Evolutionary conservation across 2,888 invertebrate species (phyloP).

Genomic region (Drosophila meridionalis): DNA sequence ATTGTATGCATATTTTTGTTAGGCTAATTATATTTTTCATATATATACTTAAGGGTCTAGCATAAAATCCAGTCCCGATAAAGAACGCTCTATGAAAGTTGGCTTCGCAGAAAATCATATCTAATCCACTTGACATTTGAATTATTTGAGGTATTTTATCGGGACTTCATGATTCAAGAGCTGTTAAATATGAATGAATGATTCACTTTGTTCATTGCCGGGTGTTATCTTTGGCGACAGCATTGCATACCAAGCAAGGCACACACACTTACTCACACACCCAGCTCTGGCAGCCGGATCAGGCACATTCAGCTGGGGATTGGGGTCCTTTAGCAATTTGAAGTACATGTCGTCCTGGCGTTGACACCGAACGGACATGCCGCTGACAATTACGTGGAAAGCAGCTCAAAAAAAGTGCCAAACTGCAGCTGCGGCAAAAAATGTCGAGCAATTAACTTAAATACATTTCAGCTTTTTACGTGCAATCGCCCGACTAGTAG

Average conservation of each 20-base stretch:
- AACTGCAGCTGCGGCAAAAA: conserved; percentile 54
- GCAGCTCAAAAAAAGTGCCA: conserved; percentile 55
- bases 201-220: conserved; percentile 19
- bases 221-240: conserved; percentile 52
- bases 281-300: conserved; percentile 23
- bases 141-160: conserved; percentile 1
- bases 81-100: too few species aligned
- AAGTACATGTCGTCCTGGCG: conserved; percentile 58
- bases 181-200: conserved; percentile 23
- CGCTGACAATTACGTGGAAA: conserved; percentile 71
- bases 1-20: too few species aligned
- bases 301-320: conserved; percentile 37
- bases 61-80: too few species aligned
- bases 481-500: conserved; percentile 60
- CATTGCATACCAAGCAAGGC: conserved; percentile 46
- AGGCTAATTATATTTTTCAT: too few species aligned
- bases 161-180: conserved; percentile 10
- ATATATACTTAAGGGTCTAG: too few species aligned
- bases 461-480: conserved; percentile 55
- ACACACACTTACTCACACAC: conserved; percentile 28
- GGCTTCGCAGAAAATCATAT: not conserved
- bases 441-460: conserved; percentile 74
- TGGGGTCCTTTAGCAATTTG: conserved; percentile 54
- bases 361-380: conserved; percentile 77
- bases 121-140: not conserved